phyloP scores from a whole-genome alignment of 2,888 invertebrate species.

The Hypercompe scribonia region DNA sequence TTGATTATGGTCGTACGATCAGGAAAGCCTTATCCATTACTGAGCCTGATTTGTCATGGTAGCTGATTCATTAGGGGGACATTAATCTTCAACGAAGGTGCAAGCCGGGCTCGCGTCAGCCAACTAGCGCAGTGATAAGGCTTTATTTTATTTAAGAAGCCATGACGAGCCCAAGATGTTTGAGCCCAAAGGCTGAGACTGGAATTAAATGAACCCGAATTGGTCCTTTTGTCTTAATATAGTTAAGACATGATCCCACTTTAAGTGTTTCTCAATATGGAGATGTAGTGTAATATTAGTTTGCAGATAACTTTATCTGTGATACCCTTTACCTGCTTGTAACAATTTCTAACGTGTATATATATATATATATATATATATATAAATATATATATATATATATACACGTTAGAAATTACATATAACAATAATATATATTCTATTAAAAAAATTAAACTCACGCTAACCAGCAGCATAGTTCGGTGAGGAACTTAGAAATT shows the following conservation, averaged over 20 bases:
- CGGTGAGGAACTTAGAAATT: no score
- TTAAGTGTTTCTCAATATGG: slow-evolving; percentile 68
- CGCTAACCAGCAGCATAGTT: no score
- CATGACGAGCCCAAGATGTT: slow-evolving; percentile 71
- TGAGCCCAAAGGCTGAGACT: slow-evolving; percentile 70
- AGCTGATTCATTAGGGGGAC: slow-evolving; percentile 81
- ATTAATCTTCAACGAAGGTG: slow-evolving; percentile 76
- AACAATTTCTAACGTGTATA: no score
- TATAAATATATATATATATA: no score
- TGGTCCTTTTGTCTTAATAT: slow-evolving; percentile 75
- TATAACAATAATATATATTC: no score
- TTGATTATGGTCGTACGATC: slow-evolving; percentile 74
- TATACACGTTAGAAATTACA: no score
- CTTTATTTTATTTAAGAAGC: slow-evolving; percentile 77
- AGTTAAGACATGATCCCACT: slow-evolving; percentile 51
- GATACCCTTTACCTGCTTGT: slow-evolving; percentile 7
- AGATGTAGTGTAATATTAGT: slow-evolving; percentile 48
- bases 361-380: no score
- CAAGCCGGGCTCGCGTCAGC: slow-evolving; percentile 55
- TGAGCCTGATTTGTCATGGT: slow-evolving; percentile 80
- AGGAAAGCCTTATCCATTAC: slow-evolving; percentile 78
- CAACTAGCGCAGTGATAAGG: slow-evolving; percentile 74
- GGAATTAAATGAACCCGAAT: slow-evolving; percentile 82
- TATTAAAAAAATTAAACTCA: no score
- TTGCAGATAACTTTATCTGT: slow-evolving; percentile 20